Conservation (phyloP, 2,888 invertebrate species). For the Hemaris fuciformis region DNA sequence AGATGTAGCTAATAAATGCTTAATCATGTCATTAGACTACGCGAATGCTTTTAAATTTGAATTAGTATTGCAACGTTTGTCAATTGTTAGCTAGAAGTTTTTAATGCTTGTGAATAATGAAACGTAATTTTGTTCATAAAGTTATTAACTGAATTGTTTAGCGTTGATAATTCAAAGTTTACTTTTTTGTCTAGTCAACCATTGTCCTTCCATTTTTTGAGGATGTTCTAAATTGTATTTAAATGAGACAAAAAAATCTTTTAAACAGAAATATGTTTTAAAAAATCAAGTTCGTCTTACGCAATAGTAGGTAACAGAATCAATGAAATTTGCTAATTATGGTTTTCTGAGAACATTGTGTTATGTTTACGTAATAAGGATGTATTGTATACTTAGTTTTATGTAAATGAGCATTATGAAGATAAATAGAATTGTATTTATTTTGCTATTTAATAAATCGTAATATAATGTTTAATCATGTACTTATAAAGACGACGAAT, state of each 20-base stretch:
- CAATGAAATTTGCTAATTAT: neutral
- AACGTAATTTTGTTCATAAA: neutral
- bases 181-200: neutral
- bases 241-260: neutral
- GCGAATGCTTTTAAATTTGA: neutral
- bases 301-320: too few species aligned
- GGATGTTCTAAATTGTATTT: neutral
- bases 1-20: neutral
- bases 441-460: conserved; percentile 1
- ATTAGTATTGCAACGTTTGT: neutral
- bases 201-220: neutral
- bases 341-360: neutral
- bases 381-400: neutral
- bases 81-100: neutral
- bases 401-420: neutral
- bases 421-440: neutral
- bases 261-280: neutral
- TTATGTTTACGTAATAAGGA: neutral
- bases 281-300: too few species aligned
- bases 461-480: conserved; percentile 12
- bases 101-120: neutral
- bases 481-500: conserved; percentile 18
- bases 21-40: neutral
- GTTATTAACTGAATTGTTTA: neutral
- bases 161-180: neutral